Base-by-base conservation (phyloP, 2,888 invertebrate genomes). In the Pristionchus arcanus region DNA sequence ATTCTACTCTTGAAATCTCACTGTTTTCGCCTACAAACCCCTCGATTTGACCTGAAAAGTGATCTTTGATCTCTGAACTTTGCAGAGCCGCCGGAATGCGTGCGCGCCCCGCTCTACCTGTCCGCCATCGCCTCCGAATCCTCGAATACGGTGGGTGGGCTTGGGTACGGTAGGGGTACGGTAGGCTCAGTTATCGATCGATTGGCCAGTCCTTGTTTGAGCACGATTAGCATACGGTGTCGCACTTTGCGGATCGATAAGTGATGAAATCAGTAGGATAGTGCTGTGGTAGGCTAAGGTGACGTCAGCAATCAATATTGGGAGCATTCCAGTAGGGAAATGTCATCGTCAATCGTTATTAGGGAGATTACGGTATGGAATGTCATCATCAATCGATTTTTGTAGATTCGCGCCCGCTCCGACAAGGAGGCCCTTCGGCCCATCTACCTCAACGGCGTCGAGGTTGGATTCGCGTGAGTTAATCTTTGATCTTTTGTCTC, bases 401-500 rank as follows among this genome's bases (percentile, higher is more conserved):
- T 59, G 1, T 5, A 85, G 84, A 85, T 85, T 34, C 55, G 63
- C 37, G 34, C 34, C 16, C 84, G 84, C 25, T 16, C 25, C 59
- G 63, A 85, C 84, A 59, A 68, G 15, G 87, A 68, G n/a, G 68
- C 92, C 4, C 89, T 92, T 11, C 59, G 93, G 42, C 93, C 93
- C 25, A 91, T 93, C 81, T 93, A 91, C 88, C 90, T 93, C 90
- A 93, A 93, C 77, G 93, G 92, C 34, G 93, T 93, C 87, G 93
- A 93, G 87, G 93, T 93, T 77, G 93, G 93, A 74, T 93, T 91
- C 86, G 92, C 93, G 91, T 92, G 87, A 91, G 92, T 92, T 90
- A 34, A 77, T 19, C 31, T 74, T 74, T 9, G 19, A 9, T 37
- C 31, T 13, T 31, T 63, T 21, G 19, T 63, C 19, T 63, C 13